phyloP scores from a whole-genome alignment of 2,888 invertebrate genomes.

The Rhagophthalmus giganteus region DNA sequence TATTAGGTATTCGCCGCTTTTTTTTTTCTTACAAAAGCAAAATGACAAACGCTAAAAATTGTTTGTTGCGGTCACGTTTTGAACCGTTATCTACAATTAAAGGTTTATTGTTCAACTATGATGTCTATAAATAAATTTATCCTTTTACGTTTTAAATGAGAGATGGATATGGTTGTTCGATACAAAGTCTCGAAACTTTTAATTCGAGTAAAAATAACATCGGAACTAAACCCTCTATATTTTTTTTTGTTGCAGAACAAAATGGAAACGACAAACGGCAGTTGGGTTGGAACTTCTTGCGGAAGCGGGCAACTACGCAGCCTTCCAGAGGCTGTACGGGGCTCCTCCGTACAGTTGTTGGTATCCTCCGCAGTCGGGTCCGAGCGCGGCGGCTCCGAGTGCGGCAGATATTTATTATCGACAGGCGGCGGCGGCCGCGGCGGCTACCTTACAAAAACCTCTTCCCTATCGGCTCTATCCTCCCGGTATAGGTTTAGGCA shows the following conservation, averaged over 20 bases:
- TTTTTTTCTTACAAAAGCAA: too few species aligned
- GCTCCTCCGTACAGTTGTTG: conserved; percentile 71
- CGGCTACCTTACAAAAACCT: conserved; percentile 82
- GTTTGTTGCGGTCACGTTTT: too few species aligned
- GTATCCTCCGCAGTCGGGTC: conserved; percentile 62
- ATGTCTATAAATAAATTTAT: background rate
- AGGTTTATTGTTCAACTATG: background rate
- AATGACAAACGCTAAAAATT: too few species aligned
- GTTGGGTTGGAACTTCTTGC: conserved; percentile 95
- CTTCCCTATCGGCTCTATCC: conserved; percentile 75
- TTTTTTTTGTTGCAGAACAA: conserved; percentile 72
- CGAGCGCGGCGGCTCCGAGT: conserved; percentile 63
- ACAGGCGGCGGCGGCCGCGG: conserved; percentile 77
- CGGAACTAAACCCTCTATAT: background rate
- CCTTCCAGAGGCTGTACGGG: conserved; percentile 94
- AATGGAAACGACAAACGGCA: conserved; percentile 99
- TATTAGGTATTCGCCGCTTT: too few species aligned
- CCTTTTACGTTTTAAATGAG: background rate
- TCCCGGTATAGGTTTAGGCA: conserved; percentile 62
- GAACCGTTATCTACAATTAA: background rate
- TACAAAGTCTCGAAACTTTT: too few species aligned
- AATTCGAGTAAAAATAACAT: background rate
- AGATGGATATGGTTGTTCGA: too few species aligned
- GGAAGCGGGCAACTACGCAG: conserved; percentile 97
- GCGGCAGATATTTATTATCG: conserved; percentile 81